Base-by-base conservation (phyloP, 2,797 vertebrate genomes). In the Hydrocynus forskahlii region DNA sequence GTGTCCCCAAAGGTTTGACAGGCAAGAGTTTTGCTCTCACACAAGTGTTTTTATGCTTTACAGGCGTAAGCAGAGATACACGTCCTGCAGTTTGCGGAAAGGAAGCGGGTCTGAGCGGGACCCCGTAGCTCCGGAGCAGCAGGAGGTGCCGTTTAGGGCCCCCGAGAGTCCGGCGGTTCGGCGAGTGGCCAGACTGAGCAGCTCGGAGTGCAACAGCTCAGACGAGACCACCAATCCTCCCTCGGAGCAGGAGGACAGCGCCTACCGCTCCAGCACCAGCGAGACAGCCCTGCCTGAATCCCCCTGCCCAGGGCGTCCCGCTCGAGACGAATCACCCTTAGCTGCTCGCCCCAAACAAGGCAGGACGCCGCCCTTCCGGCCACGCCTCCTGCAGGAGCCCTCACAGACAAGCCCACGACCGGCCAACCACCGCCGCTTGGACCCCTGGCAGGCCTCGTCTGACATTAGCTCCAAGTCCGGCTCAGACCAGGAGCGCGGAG, bases 171-270 rank as follows among this genome's bases (percentile, higher is more conserved):
- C 90, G 7, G 78, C 89, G 59, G 86, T 87, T 57, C 90, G 91
- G 83, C 90, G 89, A 72, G 85, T 93, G n/a, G 81, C 89, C 17
- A 95, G 94, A 89, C 94, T 93, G 88, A 94, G 93, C 87, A 94
- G 93, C 86, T 94, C 93, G 0, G 95, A 95, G 72, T 95, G 93
- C 92, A 95, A 95, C 92, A 95, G 94, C 90, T 95, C 95, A 0
- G 94, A 95, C 5, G 94, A 95, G 81, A 92, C 93, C 0, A 93
- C 89, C 4, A 88, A 88, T 38, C 81, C 85, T 35, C 91, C 93
- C 3, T 94, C 94, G 0, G 94, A 95, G 85, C 90, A 92, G 0
- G 94, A 95, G 85, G 95, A 95, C 85, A 91, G 91, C 43, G 82
- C 91, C 45, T 94, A 93, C 86, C 91, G 91, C 81, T 92, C 92